phyloP scores from a whole-genome alignment of 2,797 vertebrate genomes.

The Thripadectes ignobilis region DNA sequence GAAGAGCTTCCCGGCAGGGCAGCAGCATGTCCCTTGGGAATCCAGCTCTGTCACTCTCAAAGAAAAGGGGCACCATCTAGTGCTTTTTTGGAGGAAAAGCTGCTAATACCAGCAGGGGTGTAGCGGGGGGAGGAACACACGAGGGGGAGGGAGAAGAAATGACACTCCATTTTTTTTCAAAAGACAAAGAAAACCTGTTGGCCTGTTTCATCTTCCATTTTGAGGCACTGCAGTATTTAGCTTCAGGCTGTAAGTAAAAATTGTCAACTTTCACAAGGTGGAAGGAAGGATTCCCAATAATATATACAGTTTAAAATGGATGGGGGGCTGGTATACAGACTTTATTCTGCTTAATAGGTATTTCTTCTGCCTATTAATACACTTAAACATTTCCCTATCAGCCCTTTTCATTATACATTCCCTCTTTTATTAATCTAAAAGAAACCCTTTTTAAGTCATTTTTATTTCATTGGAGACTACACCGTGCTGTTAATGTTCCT shows the following conservation, averaged over 20 bases:
- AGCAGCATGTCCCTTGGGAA: conserved; percentile 61
- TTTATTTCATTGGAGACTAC: conserved; percentile 17
- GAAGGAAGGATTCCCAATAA: conserved; percentile 21
- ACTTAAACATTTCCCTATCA: background rate
- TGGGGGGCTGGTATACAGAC: background rate
- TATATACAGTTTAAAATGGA: conserved; percentile 34
- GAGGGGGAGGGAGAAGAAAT: conserved; percentile 9
- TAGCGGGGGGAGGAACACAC: background rate
- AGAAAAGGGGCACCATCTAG: conserved; percentile 96
- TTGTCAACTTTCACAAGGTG: conserved; percentile 7
- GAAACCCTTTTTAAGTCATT: conserved; percentile 6
- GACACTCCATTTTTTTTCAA: conserved; percentile 51
- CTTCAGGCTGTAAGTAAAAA: conserved; percentile 44
- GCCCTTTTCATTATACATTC: background rate
- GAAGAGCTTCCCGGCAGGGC: conserved; percentile 32
- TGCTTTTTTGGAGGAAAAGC: conserved; percentile 87
- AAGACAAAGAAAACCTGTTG: conserved; percentile 47
- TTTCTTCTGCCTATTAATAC: conserved; percentile 2
- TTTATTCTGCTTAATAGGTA: conserved; percentile 1
- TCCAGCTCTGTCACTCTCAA: conserved; percentile 66
- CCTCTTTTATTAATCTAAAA: background rate
- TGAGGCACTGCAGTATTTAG: conserved; percentile 24
- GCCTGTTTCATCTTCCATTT: conserved; percentile 43
- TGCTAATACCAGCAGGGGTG: conserved; percentile 12
- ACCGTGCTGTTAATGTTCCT: background rate